Conservation (phyloP, 2,888 invertebrate species). For the Cybosia mesomella region DNA sequence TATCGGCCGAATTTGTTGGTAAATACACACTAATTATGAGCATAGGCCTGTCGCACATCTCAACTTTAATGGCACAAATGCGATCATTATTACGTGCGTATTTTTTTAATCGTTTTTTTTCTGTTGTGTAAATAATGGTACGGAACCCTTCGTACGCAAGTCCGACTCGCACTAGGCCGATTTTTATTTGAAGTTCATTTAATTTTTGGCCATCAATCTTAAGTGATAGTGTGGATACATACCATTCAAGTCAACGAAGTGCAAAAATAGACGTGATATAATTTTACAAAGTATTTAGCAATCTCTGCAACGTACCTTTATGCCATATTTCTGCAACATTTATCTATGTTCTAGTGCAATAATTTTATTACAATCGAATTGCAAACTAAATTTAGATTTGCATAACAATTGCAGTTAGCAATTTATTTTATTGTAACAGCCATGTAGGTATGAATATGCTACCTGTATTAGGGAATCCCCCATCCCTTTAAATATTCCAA, state of each 20-base stretch:
- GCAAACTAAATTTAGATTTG: slow-evolving; percentile 23
- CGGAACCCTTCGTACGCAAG: too few species aligned
- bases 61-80: too few species aligned
- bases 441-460: neutral
- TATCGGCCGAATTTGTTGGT: too few species aligned
- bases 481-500: too few species aligned
- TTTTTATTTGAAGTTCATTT: too few species aligned
- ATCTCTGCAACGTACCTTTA: slow-evolving; percentile 11
- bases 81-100: too few species aligned
- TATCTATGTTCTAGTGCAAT: slow-evolving; percentile 24
- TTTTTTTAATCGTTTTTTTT: too few species aligned
- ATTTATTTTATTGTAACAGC: slow-evolving; percentile 15
- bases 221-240: neutral
- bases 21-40: too few species aligned
- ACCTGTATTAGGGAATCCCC: too few species aligned
- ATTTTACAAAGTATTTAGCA: slow-evolving; percentile 16
- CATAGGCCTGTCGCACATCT: too few species aligned
- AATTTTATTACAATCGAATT: slow-evolving; percentile 26
- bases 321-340: slow-evolving; percentile 19
- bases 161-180: too few species aligned
- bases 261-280: slow-evolving; percentile 1
- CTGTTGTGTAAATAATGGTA: too few species aligned
- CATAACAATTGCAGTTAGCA: slow-evolving; percentile 18
- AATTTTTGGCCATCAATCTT: neutral
- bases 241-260: neutral